phyloP scores from a whole-genome alignment of 2,113 vertebrate genomes.

The Macquaria ambigua region DNA sequence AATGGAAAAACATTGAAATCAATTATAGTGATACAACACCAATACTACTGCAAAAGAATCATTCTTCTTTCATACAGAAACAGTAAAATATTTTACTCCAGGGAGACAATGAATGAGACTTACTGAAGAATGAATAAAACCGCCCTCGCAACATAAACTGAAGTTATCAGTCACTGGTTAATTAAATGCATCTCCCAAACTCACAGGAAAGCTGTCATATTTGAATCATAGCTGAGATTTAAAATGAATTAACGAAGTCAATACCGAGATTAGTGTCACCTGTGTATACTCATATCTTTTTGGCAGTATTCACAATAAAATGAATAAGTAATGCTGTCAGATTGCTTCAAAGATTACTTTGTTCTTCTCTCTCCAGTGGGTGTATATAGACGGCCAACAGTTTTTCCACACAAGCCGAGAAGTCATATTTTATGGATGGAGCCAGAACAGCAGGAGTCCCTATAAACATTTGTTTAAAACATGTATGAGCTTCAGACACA shows the following conservation, averaged over 20 bases:
- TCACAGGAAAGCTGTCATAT: not conserved
- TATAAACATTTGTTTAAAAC: slow-evolving; percentile 59
- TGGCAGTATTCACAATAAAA: slow-evolving; percentile 8
- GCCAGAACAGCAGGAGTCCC: slow-evolving; percentile 16
- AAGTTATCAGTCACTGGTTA: not conserved
- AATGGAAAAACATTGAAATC: slow-evolving; percentile 2
- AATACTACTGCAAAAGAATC: not conserved
- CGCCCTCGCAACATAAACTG: not conserved
- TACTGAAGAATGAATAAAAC: slow-evolving; percentile 26
- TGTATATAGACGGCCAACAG: not conserved
- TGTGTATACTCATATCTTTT: not conserved
- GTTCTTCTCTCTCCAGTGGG: slow-evolving; percentile 8
- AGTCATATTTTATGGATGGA: slow-evolving; percentile 59
- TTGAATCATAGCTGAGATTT: not conserved
- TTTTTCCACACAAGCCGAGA: slow-evolving; percentile 4
- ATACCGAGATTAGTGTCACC: not conserved
- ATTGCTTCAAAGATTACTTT: slow-evolving; percentile 34
- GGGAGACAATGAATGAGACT: not conserved
- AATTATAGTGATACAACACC: not conserved
- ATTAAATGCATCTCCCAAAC: slow-evolving; percentile 5
- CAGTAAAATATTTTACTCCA: not conserved
- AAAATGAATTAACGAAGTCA: not conserved
- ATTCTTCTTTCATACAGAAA: not conserved
- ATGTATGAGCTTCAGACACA: slow-evolving; percentile 53
- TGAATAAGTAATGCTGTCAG: slow-evolving; percentile 38